A percentile compares a stretch with the other conserved stretches of the same genome.
phyloP scores from a whole-genome alignment of 2,797 vertebrate species.

The Tiaroga cobitis region DNA sequence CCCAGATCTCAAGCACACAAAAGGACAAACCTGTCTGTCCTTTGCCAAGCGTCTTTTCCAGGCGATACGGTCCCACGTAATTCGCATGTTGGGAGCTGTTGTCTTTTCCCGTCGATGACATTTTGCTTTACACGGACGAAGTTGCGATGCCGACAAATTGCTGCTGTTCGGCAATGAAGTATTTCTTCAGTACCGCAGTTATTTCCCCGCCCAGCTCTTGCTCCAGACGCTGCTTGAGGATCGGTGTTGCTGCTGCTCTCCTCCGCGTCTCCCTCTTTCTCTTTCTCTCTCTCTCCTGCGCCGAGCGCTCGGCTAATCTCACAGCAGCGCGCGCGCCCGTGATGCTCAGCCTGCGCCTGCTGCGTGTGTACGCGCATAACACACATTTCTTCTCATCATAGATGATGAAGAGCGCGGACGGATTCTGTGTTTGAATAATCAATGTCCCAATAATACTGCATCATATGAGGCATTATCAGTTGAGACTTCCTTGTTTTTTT shows the following conservation, averaged over 20 bases:
- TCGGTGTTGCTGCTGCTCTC: slow-evolving; percentile 61
- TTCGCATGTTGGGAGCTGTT: slow-evolving; percentile 96
- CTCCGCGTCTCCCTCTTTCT: slow-evolving; percentile 52
- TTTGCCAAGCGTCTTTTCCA: slow-evolving; percentile 99
- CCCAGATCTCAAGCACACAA: slow-evolving; percentile 31
- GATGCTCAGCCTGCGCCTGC: slow-evolving; percentile 53
- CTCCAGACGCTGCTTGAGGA: slow-evolving; percentile 57
- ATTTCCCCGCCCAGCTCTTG: slow-evolving; percentile 66
- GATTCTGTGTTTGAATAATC: neutral
- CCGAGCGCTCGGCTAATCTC: slow-evolving; percentile 64
- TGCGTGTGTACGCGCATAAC: slow-evolving; percentile 53
- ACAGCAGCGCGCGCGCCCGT: slow-evolving; percentile 61
- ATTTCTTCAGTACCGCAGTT: slow-evolving; percentile 66
- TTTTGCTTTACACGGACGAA: slow-evolving; percentile 65
- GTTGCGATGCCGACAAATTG: slow-evolving; percentile 44
- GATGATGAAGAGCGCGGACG: slow-evolving; percentile 4
- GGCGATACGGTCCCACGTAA: slow-evolving; percentile 98
- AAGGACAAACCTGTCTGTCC: slow-evolving; percentile 96
- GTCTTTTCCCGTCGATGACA: slow-evolving; percentile 95
- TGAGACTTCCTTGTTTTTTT: neutral
- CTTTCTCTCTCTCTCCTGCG: slow-evolving; percentile 50
- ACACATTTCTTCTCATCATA: slow-evolving; percentile 30
- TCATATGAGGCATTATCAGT: neutral
- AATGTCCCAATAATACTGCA: neutral
- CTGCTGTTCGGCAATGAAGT: slow-evolving; percentile 55